Base-by-base conservation (phyloP, 2,888 invertebrate genomes). In the Leptinotarsa rubiginosa region DNA sequence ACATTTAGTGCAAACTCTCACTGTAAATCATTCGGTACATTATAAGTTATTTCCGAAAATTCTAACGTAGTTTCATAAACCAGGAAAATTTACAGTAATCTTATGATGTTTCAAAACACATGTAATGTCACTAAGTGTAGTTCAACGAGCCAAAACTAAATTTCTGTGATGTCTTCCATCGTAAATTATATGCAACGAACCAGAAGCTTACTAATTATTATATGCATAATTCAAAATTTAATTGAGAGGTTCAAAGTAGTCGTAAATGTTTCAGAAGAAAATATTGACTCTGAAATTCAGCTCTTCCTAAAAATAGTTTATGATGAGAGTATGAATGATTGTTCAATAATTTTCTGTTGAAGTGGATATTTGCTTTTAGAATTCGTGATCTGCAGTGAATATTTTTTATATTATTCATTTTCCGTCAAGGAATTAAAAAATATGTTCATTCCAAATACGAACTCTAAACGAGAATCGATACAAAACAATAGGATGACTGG, bases 221-320 rank as follows among this genome's bases (percentile, higher is more conserved):
- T 81, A 77, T 78, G 80, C 85, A 84, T 86, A 86, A 84, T 82
- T 86, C 85, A 86, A 73, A 78, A 77, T 83, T 83, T 84, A 84
- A 84, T 84, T 84, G 83, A 84, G 83, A 80, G 81, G 81, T 80
- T 81, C 81, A 81, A 82, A 81, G 82, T 80, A 82, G 80, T 83
- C 84, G 80, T 85, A 84, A 85, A 84, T 79, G 84, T 81, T 82
- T 81, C 80, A 74, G 66, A 72, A 75, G 76, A 77, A 77, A 79
- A 78, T 81, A 80, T 77, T 66, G 41, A 16, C 22, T 56, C 56
- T 56, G 13, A n/a, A 69, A 69, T 56, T 69, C 13, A 2, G 69
- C 47, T 69, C 20, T 56, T 69, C 47, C 47, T 69, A 56, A 47
- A 69, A 59, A 52, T 67, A 50, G 62, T 62, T 62, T 62, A 62